Evolutionary conservation across 2,113 vertebrate species (phyloP), one percentile per base, ranked within the genome.

Genomic region (Turdus rufiventris): DNA sequence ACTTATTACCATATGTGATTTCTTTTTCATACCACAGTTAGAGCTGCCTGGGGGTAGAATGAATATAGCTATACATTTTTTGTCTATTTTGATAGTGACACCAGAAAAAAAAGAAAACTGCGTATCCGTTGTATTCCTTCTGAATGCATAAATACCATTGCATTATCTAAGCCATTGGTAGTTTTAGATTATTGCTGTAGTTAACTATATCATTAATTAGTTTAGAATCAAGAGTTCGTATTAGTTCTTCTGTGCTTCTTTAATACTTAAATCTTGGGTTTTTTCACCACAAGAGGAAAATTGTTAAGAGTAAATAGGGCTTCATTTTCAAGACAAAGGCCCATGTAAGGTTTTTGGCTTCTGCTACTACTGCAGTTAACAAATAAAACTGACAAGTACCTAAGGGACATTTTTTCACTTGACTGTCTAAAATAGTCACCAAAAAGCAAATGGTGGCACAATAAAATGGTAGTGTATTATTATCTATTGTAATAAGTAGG

Each of bases 1-100:
- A 57, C 70, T 81, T 85, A 94, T 92, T 94, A 95, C 70, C 91
- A 89, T 91, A 89, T 14, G 0, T 93, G 84, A 91, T 82, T 94
- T 92, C 73, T 91, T 94, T 93, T 94, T 81, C 80, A 84, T 93
- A 57, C 23, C 1, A 0, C 36, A 72, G 29, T 91, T 92, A 73
- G 56, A 66, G 63, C 51, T 75, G 50, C 91, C 85, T 93, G 51
- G 34, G 87, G 56, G 51, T 62, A 88, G 18, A 91, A 86, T 58
- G 61, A 83, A 72, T 75, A 74, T 29, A 92, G 48, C 29, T 81
- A 15, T 75, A 68, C 33, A 45, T 78, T 93, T 94, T 91, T 85
- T 84, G 70, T 89, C 86, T 50, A 23, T 92, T 87, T 87, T 78
- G 84, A 87, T 76, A 89, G 53, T 42, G 57, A 60, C 45, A 68